Percentiles rank a stretch among this genome's conserved stretches.
phyloP scores from a whole-genome alignment of 2,113 vertebrate species.

The Protobothrops flavoviridis region DNA sequence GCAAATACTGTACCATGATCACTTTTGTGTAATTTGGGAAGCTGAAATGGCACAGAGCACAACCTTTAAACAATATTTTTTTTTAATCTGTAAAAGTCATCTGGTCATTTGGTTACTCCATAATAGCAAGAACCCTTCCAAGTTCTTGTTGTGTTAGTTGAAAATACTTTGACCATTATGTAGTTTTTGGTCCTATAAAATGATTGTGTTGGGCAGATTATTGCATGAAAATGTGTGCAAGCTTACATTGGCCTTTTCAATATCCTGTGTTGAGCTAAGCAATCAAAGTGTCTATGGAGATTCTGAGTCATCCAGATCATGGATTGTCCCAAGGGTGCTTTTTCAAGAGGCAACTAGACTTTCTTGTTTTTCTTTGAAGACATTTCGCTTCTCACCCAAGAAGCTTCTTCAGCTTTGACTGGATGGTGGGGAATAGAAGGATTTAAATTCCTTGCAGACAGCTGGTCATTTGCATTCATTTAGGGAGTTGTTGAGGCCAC shows the following conservation, averaged over 20 bases:
- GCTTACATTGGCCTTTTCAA: constrained; percentile 42
- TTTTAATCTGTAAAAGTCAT: not conserved
- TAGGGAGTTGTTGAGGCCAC: too few species aligned
- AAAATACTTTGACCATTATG: not conserved
- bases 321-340: not conserved
- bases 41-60: too few species aligned
- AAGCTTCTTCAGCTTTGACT: too few species aligned
- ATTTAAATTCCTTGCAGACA: too few species aligned
- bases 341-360: not conserved
- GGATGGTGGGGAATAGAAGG: too few species aligned
- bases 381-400: too few species aligned
- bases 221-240: constrained; percentile 47
- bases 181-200: constrained; percentile 50
- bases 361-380: too few species aligned
- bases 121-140: not conserved
- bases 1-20: too few species aligned
- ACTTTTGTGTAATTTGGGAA: too few species aligned
- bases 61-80: too few species aligned
- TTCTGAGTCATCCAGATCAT: not conserved
- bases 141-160: not conserved
- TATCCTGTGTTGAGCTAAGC: constrained; percentile 52
- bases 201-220: not conserved
- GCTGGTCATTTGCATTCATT: too few species aligned
- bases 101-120: not conserved
- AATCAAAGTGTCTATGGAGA: constrained; percentile 29